A percentile compares a stretch with the other conserved stretches of the same genome.
phyloP scores from a whole-genome alignment of 1,140 invertebrate genomes.

The Watersipora subatra region DNA sequence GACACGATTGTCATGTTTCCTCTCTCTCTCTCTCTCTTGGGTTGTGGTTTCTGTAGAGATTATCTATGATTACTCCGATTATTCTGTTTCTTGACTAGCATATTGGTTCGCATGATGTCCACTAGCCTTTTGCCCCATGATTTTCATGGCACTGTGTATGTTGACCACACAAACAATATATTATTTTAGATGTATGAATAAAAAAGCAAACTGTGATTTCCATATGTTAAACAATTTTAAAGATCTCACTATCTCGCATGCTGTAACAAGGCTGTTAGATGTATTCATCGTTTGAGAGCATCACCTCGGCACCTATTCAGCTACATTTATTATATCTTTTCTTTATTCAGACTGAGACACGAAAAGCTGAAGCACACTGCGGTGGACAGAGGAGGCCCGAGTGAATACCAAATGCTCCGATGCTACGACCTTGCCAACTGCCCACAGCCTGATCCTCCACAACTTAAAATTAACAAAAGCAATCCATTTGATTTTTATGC shows the following conservation, averaged over 20 bases:
- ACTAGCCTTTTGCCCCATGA: no score
- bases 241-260: no score
- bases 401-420: slow-evolving; percentile 34
- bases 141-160: no score
- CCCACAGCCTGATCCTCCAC: slow-evolving; percentile 21
- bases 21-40: no score
- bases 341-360: slow-evolving; percentile 29
- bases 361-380: slow-evolving; percentile 32
- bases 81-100: no score
- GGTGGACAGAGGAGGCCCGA: slow-evolving; percentile 29
- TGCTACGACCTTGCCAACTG: slow-evolving; percentile 24
- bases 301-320: neutral
- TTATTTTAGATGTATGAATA: neutral
- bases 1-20: no score
- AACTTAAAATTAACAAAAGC: slow-evolving; percentile 23
- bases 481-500: slow-evolving; percentile 23
- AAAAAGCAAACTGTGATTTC: neutral
- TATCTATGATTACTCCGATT: no score
- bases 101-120: no score
- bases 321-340: neutral
- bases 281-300: neutral
- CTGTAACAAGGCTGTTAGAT: neutral
- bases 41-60: no score
- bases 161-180: neutral
- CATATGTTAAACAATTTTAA: neutral